Conservation (phyloP, 2,888 invertebrate genomes). For the Brachyptera putata region DNA sequence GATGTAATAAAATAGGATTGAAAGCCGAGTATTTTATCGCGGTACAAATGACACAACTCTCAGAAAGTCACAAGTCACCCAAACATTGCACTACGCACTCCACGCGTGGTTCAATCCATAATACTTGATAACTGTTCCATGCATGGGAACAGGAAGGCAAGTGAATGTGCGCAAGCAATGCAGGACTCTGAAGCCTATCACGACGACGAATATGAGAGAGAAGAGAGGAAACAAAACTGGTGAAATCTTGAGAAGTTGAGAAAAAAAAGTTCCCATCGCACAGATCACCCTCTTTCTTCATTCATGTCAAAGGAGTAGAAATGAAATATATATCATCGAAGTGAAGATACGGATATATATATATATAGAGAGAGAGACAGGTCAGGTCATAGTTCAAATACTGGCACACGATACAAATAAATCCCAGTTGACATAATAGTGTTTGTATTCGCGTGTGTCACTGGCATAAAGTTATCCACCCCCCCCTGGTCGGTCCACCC, state of each 20-base stretch:
- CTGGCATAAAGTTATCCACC: conserved; percentile 2
- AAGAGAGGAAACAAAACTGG: conserved; percentile 10
- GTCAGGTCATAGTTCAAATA: conserved; percentile 18
- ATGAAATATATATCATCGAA: conserved; percentile 8
- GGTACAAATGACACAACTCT: no score
- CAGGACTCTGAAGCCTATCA: no score
- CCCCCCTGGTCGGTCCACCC: not conserved
- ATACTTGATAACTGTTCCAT: no score
- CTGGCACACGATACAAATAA: conserved; percentile 3
- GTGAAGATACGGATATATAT: no score
- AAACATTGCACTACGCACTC: no score
- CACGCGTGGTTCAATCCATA: no score
- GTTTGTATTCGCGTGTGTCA: conserved; percentile 12
- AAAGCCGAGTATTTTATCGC: no score
- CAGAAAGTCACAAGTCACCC: no score
- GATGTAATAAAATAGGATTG: no score
- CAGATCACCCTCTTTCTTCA: conserved; percentile 2
- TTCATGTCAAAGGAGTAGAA: not conserved
- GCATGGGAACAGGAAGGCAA: no score
- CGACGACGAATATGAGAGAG: not conserved
- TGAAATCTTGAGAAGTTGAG: conserved; percentile 11
- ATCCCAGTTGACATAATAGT: conserved; percentile 12
- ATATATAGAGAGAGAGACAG: no score
- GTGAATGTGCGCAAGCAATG: no score
- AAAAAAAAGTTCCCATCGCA: conserved; percentile 1